Percentiles rank a stretch among this genome's conserved stretches.
These are phyloP conservation scores for Tachysurus vachellii DNA, from an alignment of 2,113 vertebrate genomes.

Conservation along the genomic window DNA sequence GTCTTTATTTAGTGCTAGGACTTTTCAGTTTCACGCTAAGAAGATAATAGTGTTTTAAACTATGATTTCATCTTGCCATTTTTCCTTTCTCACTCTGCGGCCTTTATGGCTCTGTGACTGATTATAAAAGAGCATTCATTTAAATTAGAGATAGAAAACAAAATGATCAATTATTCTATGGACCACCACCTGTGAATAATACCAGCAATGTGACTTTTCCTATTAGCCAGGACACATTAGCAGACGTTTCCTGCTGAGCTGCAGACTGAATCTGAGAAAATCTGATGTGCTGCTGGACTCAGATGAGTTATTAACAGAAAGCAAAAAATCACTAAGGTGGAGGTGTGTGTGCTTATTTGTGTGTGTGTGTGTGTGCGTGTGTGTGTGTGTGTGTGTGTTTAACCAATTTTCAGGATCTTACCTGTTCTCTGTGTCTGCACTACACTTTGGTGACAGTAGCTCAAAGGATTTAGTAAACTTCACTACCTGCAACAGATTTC, in stretches of 20 bases:
- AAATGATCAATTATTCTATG: not conserved
- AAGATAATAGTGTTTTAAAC: not conserved
- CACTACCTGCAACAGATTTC: conserved; percentile 83
- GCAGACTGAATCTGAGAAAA: not conserved
- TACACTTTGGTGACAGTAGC: conserved; percentile 96
- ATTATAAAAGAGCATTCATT: not conserved
- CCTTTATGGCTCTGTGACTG: not conserved
- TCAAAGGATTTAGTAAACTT: conserved; percentile 99
- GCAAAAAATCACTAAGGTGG: not conserved
- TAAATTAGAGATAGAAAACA: conserved; percentile 8
- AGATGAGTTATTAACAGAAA: not conserved
- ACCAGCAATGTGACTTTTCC: not conserved
- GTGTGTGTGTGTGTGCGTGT: not conserved
- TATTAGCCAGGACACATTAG: conserved; percentile 25
- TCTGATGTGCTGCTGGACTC: not conserved
- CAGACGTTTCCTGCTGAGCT: conserved; percentile 23
- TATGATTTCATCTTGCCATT: not conserved
- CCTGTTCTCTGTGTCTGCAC: conserved; percentile 93
- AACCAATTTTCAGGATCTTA: conserved; percentile 13
- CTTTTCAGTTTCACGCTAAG: not conserved
- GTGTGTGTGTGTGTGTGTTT: not conserved
- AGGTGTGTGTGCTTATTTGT: not conserved
- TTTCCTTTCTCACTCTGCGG: not conserved
- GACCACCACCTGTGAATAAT: not conserved
- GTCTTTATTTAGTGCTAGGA: not conserved